A percentile compares a stretch with the other conserved stretches of the same genome.
Evolutionary conservation across 2,888 invertebrate genomes (phyloP).

Genomic region (Agrotis puta): DNA sequence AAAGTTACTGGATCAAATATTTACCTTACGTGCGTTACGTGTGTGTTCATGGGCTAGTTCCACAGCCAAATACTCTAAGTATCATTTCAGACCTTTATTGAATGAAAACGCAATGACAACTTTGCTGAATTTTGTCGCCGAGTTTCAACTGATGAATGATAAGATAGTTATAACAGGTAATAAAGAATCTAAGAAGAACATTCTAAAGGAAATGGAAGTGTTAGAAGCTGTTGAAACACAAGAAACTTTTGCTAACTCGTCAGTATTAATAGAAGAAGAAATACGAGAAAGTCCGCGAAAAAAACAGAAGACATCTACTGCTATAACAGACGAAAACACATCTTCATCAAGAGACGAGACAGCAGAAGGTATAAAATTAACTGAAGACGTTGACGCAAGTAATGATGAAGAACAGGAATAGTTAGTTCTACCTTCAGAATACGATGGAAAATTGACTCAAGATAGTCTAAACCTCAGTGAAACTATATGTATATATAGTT

Average conservation of each 20-base stretch:
- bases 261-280: not conserved
- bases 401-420: too few species aligned
- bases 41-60: conserved; percentile 2
- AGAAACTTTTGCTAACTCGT: not conserved
- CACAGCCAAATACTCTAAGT: not conserved
- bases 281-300: not conserved
- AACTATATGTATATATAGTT: too few species aligned
- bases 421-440: too few species aligned
- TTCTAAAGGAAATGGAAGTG: not conserved
- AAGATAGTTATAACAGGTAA: conserved; percentile 1
- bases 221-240: not conserved
- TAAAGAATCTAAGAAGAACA: not conserved
- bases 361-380: not conserved
- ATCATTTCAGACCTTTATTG: not conserved
- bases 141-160: not conserved
- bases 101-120: conserved; percentile 6
- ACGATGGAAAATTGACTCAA: too few species aligned
- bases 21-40: conserved; percentile 9
- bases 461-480: too few species aligned
- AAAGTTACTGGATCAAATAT: conserved; percentile 7
- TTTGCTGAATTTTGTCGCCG: conserved; percentile 3
- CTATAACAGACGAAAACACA: not conserved
- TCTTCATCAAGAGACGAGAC: not conserved
- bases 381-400: too few species aligned
- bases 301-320: not conserved